Base-by-base conservation (phyloP, 1,140 invertebrate genomes). In the Drosophila trapezifrons region DNA sequence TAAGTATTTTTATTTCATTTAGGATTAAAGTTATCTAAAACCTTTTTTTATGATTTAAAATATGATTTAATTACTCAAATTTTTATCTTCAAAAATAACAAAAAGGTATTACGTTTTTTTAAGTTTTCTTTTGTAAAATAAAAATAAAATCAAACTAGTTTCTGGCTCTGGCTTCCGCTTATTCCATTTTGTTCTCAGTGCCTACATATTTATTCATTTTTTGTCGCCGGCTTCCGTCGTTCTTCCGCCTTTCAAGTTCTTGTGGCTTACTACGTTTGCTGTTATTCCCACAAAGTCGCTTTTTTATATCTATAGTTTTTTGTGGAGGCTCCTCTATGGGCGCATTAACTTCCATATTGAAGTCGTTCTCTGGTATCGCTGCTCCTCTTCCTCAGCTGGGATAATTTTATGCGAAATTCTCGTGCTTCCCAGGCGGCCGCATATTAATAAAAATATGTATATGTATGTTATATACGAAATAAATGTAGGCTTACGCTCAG, bases 391-490 rank as follows among this genome's bases (percentile, higher is more conserved):
- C 58, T 42, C 27, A 59, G 49, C 42, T 57, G 15, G 15, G 17
- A 45, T 70, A 78, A 83, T 79, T 83, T 82, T 79, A 82, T 82
- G 80, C 80, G 80, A 75, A 83, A 59, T 83, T 83, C 71, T 84
- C 80, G 80, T 76, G 80, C 55, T 79, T 83, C 60, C 63, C 80
- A 79, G 65, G 52, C 51, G 2, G 25, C 35, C 37, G 54, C 37
- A 64, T 63, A 49, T 40, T 22, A 40, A 25, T 51, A 25, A 27
- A 40, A 35, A 32, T 43, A 35, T 64, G 9, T 32, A n/a, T 25
- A 25, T 46, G 15, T 38, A 49, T 46, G n/a, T n/a, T n/a, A 47
- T 38, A 15, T 43, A 18, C 13, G 18, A 32, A 37, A 45, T 38
- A 54, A 27, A 29, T 58, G 35, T 22, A 42, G 45, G 25, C 45